Evolutionary conservation across 2,888 invertebrate genomes (phyloP), one percentile per base, ranked within the genome.

Genomic region (Amaurobius ferox): DNA sequence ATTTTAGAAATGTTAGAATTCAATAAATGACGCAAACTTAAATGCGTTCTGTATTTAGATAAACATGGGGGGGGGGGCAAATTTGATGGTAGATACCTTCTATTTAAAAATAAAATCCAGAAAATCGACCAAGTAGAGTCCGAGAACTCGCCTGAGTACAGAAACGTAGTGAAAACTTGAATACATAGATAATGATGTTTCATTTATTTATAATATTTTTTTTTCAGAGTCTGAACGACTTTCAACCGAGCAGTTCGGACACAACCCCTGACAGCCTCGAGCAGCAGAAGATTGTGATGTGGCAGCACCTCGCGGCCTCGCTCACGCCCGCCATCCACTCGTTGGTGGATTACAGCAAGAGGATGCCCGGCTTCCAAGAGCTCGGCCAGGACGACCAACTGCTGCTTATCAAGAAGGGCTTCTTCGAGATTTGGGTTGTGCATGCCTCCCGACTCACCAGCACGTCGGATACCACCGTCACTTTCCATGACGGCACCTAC

Each of bases 341-440:
- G 91, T 96, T 98, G 89, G 98, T 99, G 35, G 98, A 98, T 92
- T 98, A 98, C 91, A 97, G 97, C 77, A 99, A 99, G 92, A 93
- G 96, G 90, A 95, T 98, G 89, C 98, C 98, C 88, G 93, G 97
- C 88, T 98, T 98, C 93, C 94, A 95, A 90, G 94, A 95, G 89
- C 94, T 98, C 89, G 94, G 95, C 77, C 98, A 98, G 92, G 98
- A 98, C 91, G 98, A 98, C 92, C 98, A 99, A 92, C 94, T 99
- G 89, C 97, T 98, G 89, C 94, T 99, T 89, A 97, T 98, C 90
- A 98, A 99, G 93, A 94, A 95, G 44, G 98, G 98, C 87, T 99
- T 99, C 93, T 97, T 98, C 92, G 98, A 98, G 92, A 95, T 98
- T 88, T 98, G 98, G 98, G 93, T 98, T 89, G 95, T 96, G 68